Percentiles rank a stretch among this genome's conserved stretches.
Evolutionary conservation across 2,888 invertebrate genomes (phyloP).

Genomic region (Zootermopsis nevadensis): DNA sequence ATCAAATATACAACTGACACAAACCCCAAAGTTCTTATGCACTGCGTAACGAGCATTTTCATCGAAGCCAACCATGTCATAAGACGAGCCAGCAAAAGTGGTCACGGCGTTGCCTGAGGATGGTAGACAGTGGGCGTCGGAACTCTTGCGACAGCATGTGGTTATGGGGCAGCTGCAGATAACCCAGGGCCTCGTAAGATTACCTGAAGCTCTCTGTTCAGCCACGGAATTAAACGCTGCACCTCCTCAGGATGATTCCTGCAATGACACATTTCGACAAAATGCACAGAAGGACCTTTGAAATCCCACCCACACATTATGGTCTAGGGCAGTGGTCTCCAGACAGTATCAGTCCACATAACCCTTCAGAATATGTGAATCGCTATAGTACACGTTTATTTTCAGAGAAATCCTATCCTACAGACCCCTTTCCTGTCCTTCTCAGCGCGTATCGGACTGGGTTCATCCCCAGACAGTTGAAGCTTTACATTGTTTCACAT

Average conservation of each 20-base stretch:
- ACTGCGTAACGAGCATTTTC: conserved; percentile 40
- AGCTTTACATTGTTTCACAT: too few relatives aligned
- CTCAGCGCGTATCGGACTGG: too few relatives aligned
- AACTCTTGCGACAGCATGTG: conserved; percentile 78
- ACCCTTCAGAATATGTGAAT: too few relatives aligned
- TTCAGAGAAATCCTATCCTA: too few relatives aligned
- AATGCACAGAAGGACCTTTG: too few relatives aligned
- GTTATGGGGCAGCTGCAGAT: conserved; percentile 75
- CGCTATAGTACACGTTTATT: too few relatives aligned
- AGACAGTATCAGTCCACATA: too few relatives aligned
- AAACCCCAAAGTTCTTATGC: background rate
- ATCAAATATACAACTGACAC: too few relatives aligned
- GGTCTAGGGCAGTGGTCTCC: too few relatives aligned
- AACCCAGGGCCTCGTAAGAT: background rate
- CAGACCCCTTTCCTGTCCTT: too few relatives aligned
- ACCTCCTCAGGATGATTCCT: conserved; percentile 84
- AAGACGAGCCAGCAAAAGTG: conserved; percentile 92
- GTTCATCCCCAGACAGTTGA: too few relatives aligned
- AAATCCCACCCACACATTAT: too few relatives aligned
- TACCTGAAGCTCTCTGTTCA: conserved; percentile 82
- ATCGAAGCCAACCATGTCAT: conserved; percentile 78
- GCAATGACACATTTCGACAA: conserved; percentile 57
- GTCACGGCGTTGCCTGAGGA: conserved; percentile 71
- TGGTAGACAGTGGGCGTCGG: conserved; percentile 74
- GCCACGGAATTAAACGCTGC: conserved; percentile 87